Evolutionary conservation across 92 coral and sea anemone species (phyloP).

Genomic region (Umimayanthus chanpuru): DNA sequence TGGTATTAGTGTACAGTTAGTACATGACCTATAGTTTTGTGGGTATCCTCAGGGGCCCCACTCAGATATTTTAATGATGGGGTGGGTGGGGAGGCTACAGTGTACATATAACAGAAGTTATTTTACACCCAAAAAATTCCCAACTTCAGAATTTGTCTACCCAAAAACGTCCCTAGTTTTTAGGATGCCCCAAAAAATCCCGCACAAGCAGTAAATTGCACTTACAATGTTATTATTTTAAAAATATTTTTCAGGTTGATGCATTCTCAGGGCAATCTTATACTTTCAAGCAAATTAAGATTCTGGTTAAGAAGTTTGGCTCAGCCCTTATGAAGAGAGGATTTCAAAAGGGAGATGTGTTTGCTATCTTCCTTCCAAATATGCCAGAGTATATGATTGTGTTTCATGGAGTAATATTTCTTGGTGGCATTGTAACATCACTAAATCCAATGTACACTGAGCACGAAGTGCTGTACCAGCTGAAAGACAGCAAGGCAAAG

Average conservation of each 20-base stretch:
- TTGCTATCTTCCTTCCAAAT: conserved; percentile 53
- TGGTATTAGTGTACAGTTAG: no score
- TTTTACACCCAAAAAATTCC: no score
- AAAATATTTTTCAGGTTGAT: conserved; percentile 44
- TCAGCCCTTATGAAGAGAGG: conserved; percentile 64
- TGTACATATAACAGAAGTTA: no score
- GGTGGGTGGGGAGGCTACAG: no score
- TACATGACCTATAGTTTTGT: no score
- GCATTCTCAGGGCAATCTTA: conserved; percentile 53
- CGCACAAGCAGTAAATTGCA: not conserved
- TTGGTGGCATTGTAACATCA: conserved; percentile 56
- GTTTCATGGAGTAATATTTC: conserved; percentile 39
- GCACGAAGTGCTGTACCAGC: conserved; percentile 34
- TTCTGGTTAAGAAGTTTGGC: conserved; percentile 39
- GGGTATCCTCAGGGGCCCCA: no score
- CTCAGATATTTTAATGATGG: no score
- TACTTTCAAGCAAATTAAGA: conserved; percentile 52
- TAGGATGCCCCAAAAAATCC: no score
- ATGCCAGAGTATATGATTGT: conserved; percentile 52
- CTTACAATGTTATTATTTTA: not conserved
- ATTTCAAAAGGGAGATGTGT: conserved; percentile 59
- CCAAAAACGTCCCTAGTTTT: no score
- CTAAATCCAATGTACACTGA: conserved; percentile 55
- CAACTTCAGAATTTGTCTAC: no score
- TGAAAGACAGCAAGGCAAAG: conserved; percentile 42